Conservation (phyloP, 2,797 vertebrate species). For the Characodon lateralis region DNA sequence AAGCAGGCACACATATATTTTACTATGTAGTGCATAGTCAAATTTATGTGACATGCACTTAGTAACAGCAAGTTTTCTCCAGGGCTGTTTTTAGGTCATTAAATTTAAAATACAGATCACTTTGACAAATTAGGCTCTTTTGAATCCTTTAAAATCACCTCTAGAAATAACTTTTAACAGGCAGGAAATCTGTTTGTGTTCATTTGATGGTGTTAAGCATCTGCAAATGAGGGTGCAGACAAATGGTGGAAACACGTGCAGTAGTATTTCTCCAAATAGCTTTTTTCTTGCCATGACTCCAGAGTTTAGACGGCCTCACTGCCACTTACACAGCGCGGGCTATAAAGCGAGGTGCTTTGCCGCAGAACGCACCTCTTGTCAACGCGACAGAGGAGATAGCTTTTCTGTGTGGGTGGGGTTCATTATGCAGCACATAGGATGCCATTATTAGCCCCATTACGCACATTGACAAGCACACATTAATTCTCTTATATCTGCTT, state of each 20-base stretch:
- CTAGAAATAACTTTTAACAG: conserved; percentile 50
- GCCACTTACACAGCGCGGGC: conserved; percentile 37
- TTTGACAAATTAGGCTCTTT: conserved; percentile 54
- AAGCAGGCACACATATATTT: conserved; percentile 65
- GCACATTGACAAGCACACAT: conserved; percentile 83
- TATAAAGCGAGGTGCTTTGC: conserved; percentile 37
- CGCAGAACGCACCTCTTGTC: conserved; percentile 49
- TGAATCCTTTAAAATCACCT: conserved; percentile 56
- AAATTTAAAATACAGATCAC: conserved; percentile 57
- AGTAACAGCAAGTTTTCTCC: conserved; percentile 68
- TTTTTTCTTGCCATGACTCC: conserved; percentile 32
- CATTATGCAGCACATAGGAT: conserved; percentile 78
- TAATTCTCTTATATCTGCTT: conserved; percentile 83
- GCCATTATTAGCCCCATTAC: conserved; percentile 86
- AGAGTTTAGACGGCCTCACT: conserved; percentile 30
- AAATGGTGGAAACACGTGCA: conserved; percentile 57
- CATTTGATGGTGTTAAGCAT: conserved; percentile 66
- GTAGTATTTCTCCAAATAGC: conserved; percentile 39
- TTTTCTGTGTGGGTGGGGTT: conserved; percentile 69
- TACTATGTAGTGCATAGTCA: conserved; percentile 62
- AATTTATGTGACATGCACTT: conserved; percentile 71
- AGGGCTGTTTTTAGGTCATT: conserved; percentile 60
- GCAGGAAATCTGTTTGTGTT: conserved; percentile 54
- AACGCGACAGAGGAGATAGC: conserved; percentile 56
- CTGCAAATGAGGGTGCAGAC: conserved; percentile 64